Percentiles rank a stretch among this genome's conserved stretches.
Evolutionary conservation across 1,140 invertebrate species (phyloP).

Genomic region (Drosophila azteca): DNA sequence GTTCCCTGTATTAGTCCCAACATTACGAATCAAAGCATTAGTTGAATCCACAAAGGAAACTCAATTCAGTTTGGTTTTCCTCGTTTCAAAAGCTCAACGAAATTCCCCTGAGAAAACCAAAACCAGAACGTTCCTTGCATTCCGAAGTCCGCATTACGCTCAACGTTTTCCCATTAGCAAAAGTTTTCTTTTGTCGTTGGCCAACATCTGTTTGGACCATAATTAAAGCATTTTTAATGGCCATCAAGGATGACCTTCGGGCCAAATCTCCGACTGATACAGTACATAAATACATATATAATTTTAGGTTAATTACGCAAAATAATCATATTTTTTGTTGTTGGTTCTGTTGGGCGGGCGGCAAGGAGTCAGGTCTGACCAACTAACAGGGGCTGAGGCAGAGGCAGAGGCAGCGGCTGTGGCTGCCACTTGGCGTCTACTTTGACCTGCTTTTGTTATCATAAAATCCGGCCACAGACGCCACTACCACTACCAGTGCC

Average conservation of each 20-base stretch:
- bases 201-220: conserved; percentile 42
- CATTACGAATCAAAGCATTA: no score
- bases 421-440: conserved; percentile 37
- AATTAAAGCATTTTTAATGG: conserved; percentile 57
- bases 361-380: no score
- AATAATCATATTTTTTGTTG: conserved; percentile 71
- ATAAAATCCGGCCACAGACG: conserved; percentile 67
- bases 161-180: conserved; percentile 28
- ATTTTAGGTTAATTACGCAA: conserved; percentile 73
- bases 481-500: conserved; percentile 10
- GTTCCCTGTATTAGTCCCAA: no score
- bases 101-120: neutral
- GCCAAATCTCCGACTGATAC: conserved; percentile 40
- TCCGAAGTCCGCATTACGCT: no score
- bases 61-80: no score
- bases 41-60: no score
- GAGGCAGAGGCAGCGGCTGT: conserved; percentile 6
- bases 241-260: conserved; percentile 57
- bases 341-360: neutral
- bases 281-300: conserved; percentile 68
- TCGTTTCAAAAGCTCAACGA: no score
- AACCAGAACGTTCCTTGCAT: neutral
- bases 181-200: conserved; percentile 38
- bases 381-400: conserved; percentile 1
- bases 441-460: conserved; percentile 78